Base-by-base conservation (phyloP, 2,888 invertebrate genomes). In the Synergus gifuensis region DNA sequence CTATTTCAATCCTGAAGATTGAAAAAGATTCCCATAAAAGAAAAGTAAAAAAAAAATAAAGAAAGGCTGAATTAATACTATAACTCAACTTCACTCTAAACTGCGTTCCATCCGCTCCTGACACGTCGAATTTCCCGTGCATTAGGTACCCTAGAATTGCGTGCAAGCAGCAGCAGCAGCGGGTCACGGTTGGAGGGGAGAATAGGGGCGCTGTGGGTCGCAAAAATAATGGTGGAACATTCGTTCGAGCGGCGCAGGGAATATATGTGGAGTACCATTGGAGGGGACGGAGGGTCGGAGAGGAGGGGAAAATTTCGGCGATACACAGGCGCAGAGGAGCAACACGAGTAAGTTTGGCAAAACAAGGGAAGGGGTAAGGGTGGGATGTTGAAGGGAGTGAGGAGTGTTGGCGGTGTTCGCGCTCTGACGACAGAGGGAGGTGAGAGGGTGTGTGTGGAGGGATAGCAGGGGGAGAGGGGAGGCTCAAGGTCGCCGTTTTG, bases 401-500 rank as follows among this genome's bases (percentile, higher is more conserved):
- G 11, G 60, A 60, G 22, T 28, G 60, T 22, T 12, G 22, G 60
- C 22, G 12, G 22, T 22, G 14, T 12, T 4, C 22, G 12, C 12
- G 8, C 60, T 7, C 5, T 8, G 22, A 44, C 42, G 69, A 18
- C 4, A 14, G 40, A 81, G 12, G 60, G 12, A 22, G 46, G 11
- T 58, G 78, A 76, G 77, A 64, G 28, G 76, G 79, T 60, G 83
- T 83, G 42, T 58, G 69, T 66, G 81, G 78, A 44, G 64, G 73
- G 60, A 4, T 40, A 81, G 40, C 66, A 76, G 77, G 69, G 76
- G 79, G 76, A 67, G 81, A 81, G 82, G 79, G 88, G 86, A 86
- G 88, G 86, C 88, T 90, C 91, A 91, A 91, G 91, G 91, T 91
- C 91, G 89, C 86, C 85, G 85, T 86, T 88, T 89, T 87, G 89